phyloP scores from a whole-genome alignment of 1,140 invertebrate genomes.

The Leptestheria dahalacensis region DNA sequence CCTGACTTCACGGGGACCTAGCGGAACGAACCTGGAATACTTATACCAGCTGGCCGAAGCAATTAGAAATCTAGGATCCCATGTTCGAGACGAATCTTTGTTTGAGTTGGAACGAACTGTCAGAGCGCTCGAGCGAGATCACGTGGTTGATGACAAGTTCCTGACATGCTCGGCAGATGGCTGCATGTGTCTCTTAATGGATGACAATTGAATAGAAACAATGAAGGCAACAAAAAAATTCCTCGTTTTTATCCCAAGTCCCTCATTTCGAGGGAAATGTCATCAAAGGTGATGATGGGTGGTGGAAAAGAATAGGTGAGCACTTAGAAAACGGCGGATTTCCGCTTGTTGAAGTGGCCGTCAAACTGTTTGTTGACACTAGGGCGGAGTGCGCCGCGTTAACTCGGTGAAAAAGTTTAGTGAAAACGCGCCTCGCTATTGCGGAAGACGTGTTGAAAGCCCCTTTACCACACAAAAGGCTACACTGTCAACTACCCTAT shows the following conservation, averaged over 20 bases:
- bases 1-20: constrained; percentile 50
- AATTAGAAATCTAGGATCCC: constrained; percentile 50
- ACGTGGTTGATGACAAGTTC: background rate
- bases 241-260: background rate
- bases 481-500: background rate
- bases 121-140: constrained; percentile 14
- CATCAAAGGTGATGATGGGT: background rate
- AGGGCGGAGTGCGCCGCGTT: background rate
- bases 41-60: constrained; percentile 64
- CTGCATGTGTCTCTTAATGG: background rate
- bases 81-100: constrained; percentile 40
- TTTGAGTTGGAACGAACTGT: constrained; percentile 52
- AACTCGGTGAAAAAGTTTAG: background rate
- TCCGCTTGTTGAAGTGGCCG: background rate
- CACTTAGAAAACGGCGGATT: background rate
- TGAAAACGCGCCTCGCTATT: background rate
- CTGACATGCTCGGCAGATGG: background rate
- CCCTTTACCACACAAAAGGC: background rate
- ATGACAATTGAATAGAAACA: background rate
- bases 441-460: background rate
- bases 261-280: background rate
- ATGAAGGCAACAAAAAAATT: background rate
- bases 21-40: constrained; percentile 78
- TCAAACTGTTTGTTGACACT: background rate
- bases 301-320: background rate